These are phyloP conservation scores for Lithodes maja DNA, from an alignment of 2,888 invertebrate genomes.

Conservation along the genomic window DNA sequence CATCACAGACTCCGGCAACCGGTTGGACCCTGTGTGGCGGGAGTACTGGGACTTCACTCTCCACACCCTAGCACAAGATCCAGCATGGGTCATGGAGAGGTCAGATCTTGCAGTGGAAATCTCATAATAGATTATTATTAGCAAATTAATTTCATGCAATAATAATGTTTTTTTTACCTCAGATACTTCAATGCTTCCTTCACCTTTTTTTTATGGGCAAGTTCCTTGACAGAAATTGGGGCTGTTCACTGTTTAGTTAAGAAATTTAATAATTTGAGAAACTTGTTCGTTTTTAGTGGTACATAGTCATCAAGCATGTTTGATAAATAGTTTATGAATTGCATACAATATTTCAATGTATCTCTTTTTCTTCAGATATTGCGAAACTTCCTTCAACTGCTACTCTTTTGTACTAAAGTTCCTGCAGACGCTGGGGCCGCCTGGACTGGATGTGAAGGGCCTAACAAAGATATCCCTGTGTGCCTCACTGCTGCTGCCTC, in stretches of 20 bases:
- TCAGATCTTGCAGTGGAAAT: not conserved
- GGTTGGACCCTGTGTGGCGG: slow-evolving; percentile 75
- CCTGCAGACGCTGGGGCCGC: slow-evolving; percentile 83
- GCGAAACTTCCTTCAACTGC: slow-evolving; percentile 87
- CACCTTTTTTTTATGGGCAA: too few species aligned
- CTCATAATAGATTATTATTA: too few species aligned
- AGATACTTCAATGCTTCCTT: too few species aligned
- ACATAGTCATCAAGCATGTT: too few species aligned
- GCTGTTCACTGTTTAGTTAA: too few species aligned
- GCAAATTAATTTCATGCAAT: too few species aligned
- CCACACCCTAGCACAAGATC: slow-evolving; percentile 55
- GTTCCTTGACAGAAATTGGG: too few species aligned
- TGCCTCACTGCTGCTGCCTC: slow-evolving; percentile 86
- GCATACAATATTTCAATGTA: too few species aligned
- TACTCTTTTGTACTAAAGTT: slow-evolving; percentile 90
- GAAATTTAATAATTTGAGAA: too few species aligned
- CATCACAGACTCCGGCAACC: slow-evolving; percentile 37
- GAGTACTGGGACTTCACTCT: slow-evolving; percentile 84
- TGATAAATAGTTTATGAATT: too few species aligned
- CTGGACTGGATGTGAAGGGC: slow-evolving; percentile 82
- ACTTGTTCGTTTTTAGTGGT: too few species aligned
- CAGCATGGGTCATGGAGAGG: slow-evolving; percentile 61
- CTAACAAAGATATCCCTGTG: slow-evolving; percentile 83
- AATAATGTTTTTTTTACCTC: too few species aligned
- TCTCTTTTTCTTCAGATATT: slow-evolving; percentile 76